Conservation (phyloP, 1,140 invertebrate species). For the Cataglyphis hispanica region DNA sequence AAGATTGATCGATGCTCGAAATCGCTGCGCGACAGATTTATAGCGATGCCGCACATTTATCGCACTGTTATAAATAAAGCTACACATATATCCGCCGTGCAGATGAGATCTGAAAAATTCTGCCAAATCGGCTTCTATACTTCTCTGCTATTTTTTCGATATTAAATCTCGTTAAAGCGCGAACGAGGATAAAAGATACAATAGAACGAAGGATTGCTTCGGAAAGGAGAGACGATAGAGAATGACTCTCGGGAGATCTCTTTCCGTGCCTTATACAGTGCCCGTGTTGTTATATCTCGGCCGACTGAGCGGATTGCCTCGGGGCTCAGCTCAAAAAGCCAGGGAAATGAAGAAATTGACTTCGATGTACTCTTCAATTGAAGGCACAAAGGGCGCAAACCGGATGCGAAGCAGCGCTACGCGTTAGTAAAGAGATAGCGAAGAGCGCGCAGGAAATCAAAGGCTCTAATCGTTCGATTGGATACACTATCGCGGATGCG, state of each 20-base stretch:
- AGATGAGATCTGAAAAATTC: conserved; percentile 31
- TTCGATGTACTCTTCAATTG: conserved; percentile 43
- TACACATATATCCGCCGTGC: too few species aligned
- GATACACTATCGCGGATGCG: neutral
- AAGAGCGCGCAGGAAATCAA: neutral
- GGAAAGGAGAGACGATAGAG: neutral
- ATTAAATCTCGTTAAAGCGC: conserved; percentile 4
- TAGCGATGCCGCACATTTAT: neutral
- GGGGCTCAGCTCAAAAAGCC: conserved; percentile 35
- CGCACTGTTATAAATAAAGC: neutral
- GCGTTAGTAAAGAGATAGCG: conserved; percentile 19
- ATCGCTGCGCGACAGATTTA: conserved; percentile 7
- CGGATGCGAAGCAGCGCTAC: neutral
- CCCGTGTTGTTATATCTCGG: conserved; percentile 63
- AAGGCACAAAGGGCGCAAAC: neutral
- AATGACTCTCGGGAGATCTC: neutral
- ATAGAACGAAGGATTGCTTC: conserved; percentile 15
- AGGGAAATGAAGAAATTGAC: conserved; percentile 44
- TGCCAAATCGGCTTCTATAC: neutral
- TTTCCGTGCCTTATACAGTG: conserved; percentile 15
- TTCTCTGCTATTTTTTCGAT: neutral
- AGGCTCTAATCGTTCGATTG: conserved; percentile 35
- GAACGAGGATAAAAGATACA: neutral
- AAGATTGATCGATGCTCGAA: conserved; percentile 8
- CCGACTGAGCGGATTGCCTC: conserved; percentile 37